Conservation (phyloP, 1,140 invertebrate species). For the Drosophila kohkoa region DNA sequence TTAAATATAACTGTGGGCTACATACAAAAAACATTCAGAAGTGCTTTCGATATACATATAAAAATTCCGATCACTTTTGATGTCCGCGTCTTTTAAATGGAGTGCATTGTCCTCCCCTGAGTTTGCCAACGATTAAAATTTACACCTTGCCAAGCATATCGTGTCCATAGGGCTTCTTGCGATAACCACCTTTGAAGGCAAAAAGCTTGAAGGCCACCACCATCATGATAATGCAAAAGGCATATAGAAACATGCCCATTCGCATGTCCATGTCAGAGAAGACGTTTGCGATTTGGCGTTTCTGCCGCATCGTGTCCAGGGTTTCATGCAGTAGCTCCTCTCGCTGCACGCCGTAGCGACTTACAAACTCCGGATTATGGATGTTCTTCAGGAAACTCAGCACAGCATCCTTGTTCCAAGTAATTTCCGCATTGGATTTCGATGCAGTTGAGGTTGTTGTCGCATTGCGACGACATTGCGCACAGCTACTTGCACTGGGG, state of each 20-base stretch:
- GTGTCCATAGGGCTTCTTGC: slow-evolving; percentile 89
- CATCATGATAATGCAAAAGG: slow-evolving; percentile 89
- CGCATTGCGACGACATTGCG: slow-evolving; percentile 87
- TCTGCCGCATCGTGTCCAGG: slow-evolving; percentile 72
- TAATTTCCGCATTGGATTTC: slow-evolving; percentile 79
- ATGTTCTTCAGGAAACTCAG: slow-evolving; percentile 91
- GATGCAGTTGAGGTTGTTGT: slow-evolving; percentile 9
- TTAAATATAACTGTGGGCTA: slow-evolving; percentile 61
- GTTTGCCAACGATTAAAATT: background rate
- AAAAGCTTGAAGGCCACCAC: slow-evolving; percentile 92
- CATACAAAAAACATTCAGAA: slow-evolving; percentile 50
- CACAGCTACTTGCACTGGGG: slow-evolving; percentile 90
- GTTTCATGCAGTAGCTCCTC: slow-evolving; percentile 63
- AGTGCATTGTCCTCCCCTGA: background rate
- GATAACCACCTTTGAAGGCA: slow-evolving; percentile 88
- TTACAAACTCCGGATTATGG: slow-evolving; percentile 88
- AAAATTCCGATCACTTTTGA: slow-evolving; percentile 31
- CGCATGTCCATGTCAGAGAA: slow-evolving; percentile 90
- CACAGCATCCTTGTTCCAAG: slow-evolving; percentile 90
- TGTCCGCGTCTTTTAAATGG: slow-evolving; percentile 47
- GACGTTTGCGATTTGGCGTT: slow-evolving; percentile 85
- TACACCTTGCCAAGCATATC: slow-evolving; percentile 88
- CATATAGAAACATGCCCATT: slow-evolving; percentile 91
- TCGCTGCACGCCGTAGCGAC: slow-evolving; percentile 81
- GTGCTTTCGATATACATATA: slow-evolving; percentile 42